Percentiles rank a stretch among this genome's conserved stretches.
These are phyloP conservation scores for Mimachlamys varia DNA, from an alignment of 2,888 invertebrate species.

Conservation along the genomic window DNA sequence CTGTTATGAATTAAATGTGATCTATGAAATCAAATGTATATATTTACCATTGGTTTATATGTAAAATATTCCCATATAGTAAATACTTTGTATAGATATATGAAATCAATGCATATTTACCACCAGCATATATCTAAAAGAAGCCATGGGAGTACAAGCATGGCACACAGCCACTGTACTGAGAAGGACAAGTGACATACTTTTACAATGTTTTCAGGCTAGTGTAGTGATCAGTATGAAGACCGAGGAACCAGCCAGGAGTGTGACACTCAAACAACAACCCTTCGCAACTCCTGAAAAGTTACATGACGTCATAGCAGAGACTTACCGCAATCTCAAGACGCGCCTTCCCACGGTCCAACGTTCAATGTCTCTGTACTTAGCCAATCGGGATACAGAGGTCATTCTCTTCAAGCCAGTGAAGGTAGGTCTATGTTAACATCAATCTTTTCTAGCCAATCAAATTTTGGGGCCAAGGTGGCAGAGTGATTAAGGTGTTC, in stretches of 20 bases:
- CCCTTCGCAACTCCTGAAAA: slow-evolving; percentile 88
- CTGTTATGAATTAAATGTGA: too few relatives aligned
- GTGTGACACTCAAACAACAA: slow-evolving; percentile 82
- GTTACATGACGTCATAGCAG: slow-evolving; percentile 88
- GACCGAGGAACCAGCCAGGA: slow-evolving; percentile 71
- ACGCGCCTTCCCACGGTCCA: slow-evolving; percentile 91
- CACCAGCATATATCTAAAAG: too few relatives aligned
- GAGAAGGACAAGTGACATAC: too few relatives aligned
- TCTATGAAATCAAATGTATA: too few relatives aligned
- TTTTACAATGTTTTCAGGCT: slow-evolving; percentile 70
- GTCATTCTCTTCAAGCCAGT: slow-evolving; percentile 97
- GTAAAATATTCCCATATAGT: too few relatives aligned
- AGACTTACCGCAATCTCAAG: slow-evolving; percentile 91
- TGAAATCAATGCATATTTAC: too few relatives aligned
- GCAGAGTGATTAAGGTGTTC: too few relatives aligned
- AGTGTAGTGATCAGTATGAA: slow-evolving; percentile 78
- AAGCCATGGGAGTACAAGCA: too few relatives aligned
- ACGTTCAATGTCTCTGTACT: slow-evolving; percentile 95
- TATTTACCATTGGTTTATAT: too few relatives aligned
- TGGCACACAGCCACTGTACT: too few relatives aligned
- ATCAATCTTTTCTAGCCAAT: background rate
- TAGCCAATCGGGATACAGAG: slow-evolving; percentile 98
- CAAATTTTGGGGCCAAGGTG: too few relatives aligned
- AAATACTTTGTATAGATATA: too few relatives aligned
- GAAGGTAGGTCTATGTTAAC: slow-evolving; percentile 84